A percentile compares a stretch with the other conserved stretches of the same genome.
phyloP scores from a whole-genome alignment of 2,888 invertebrate species.

The Andrena praecox region DNA sequence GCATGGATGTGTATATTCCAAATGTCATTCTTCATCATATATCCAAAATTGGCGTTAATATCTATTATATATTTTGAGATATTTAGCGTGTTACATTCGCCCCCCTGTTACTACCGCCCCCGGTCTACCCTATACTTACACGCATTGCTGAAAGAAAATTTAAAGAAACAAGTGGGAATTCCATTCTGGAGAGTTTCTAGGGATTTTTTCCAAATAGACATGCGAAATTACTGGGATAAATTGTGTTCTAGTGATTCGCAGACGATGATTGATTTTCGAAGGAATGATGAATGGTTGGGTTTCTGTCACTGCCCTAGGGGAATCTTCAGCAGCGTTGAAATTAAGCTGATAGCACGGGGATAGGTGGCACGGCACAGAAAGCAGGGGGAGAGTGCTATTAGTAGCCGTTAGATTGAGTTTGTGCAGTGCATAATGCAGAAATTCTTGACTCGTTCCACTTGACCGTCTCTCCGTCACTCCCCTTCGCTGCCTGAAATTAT shows the following conservation, averaged over 20 bases:
- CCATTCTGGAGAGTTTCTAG: too few species aligned
- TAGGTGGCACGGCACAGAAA: conserved; percentile 4
- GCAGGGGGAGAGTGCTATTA: conserved; percentile 39
- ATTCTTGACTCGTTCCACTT: conserved; percentile 61
- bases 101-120: too few species aligned
- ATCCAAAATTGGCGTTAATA: too few species aligned
- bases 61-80: too few species aligned
- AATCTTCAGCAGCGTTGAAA: conserved; percentile 14
- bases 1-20: too few species aligned
- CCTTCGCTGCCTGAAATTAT: conserved; percentile 47
- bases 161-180: too few species aligned
- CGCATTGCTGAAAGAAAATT: too few species aligned
- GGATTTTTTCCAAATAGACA: too few species aligned
- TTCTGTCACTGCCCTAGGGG: not conserved
- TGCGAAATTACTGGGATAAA: too few species aligned
- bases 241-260: not conserved
- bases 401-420: conserved; percentile 36
- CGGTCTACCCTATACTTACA: too few species aligned
- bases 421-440: conserved; percentile 58
- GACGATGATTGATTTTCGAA: not conserved
- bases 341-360: not conserved
- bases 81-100: too few species aligned
- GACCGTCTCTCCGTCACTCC: conserved; percentile 47
- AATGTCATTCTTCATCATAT: too few species aligned
- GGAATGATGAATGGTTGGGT: not conserved